Evolutionary conservation across 2,113 vertebrate species (phyloP), one percentile per base, ranked within the genome.

Genomic region (Crotalus tigris): DNA sequence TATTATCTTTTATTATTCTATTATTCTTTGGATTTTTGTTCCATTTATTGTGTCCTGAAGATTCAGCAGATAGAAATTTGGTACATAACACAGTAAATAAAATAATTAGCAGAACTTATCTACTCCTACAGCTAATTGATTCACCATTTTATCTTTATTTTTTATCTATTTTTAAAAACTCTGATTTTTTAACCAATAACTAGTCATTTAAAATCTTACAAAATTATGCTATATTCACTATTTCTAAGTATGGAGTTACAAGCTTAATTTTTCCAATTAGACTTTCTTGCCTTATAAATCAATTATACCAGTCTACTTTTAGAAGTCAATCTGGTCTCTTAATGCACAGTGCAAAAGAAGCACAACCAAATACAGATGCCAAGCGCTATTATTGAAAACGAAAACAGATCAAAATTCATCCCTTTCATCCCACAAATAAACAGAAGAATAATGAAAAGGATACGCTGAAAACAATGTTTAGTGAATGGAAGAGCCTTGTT

Each of bases 401-500:
- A 53, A 33, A n/a, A 58, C 8, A n/a, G n/a, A 15, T 12, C 69
- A 39, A 81, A 81, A 81, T 21, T 44, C 17, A 81, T 81, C 19
- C 33, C 33, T 81, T 51, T 57, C 58, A 21, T 90, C 4, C 59
- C 55, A 89, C 39, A 87, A 3, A 26, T 39, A 55, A 93, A 29
- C 55, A 89, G 8, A 29, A 54, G 26, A 46, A 8, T 21, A 51
- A 59, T 53, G 51, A 92, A 95, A 96, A 98, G 98, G 99, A 99
- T 99, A 99, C 99, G 99, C 90, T 99, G 99, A 98, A 99, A 99
- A 97, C 99, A 99, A 97, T 99, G 99, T 95, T 96, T 98, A 93
- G 99, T 99, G 97, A 99, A 99, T 92, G 99, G 99, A 97, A 99
- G 98, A 95, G 99, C 98, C 97, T 96, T 97, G 97, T 98, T 99